Conservation (phyloP, 1,140 invertebrate genomes). For the Drosophila erecta region DNA sequence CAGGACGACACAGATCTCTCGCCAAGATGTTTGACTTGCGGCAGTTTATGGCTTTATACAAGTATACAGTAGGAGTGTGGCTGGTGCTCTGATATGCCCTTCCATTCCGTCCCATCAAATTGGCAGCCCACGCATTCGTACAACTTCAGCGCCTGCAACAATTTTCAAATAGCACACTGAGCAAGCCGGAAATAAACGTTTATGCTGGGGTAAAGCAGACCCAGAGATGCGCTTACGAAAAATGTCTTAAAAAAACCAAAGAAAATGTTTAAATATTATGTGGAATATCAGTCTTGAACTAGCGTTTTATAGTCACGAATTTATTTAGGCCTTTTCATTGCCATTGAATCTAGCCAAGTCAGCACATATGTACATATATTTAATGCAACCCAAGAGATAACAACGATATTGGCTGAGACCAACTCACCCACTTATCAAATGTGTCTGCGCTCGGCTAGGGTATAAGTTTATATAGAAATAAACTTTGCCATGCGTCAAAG, state of each 20-base stretch:
- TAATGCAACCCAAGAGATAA: neutral
- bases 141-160: slow-evolving; percentile 45
- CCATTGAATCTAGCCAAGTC: neutral
- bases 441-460: slow-evolving; percentile 6
- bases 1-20: slow-evolving; percentile 47
- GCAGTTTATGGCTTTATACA: slow-evolving; percentile 41
- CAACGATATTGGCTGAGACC: slow-evolving; percentile 5
- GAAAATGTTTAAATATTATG: no score
- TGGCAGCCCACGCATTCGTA: slow-evolving; percentile 47
- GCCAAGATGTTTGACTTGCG: slow-evolving; percentile 51
- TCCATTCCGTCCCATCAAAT: slow-evolving; percentile 23
- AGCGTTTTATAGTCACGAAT: no score
- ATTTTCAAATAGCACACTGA: slow-evolving; percentile 45
- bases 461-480: slow-evolving; percentile 48
- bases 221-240: neutral
- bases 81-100: neutral
- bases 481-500: slow-evolving; percentile 68
- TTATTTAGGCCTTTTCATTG: no score
- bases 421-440: slow-evolving; percentile 26
- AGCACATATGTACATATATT: slow-evolving; percentile 1
- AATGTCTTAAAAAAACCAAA: neutral
- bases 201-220: neutral
- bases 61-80: neutral
- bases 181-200: slow-evolving; percentile 6
- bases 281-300: no score